phyloP scores from a whole-genome alignment of 2,797 vertebrate genomes.

The Rhinichthys osculus region DNA sequence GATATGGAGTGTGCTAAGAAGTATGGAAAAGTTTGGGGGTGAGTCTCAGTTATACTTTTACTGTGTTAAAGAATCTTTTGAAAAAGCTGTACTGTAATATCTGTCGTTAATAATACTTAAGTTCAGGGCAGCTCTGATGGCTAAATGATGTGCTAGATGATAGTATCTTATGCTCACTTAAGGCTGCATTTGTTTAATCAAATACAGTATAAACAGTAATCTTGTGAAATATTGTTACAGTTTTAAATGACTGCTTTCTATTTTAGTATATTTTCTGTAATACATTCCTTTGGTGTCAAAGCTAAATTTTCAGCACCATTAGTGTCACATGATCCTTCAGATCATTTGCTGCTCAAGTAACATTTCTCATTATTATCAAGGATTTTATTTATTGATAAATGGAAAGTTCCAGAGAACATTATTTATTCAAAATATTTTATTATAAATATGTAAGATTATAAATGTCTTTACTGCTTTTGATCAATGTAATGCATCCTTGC shows the following conservation, averaged over 20 bases:
- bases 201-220: not conserved
- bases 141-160: not conserved
- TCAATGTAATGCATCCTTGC: not conserved
- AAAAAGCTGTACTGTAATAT: not conserved
- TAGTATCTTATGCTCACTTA: not conserved
- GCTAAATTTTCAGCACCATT: not conserved
- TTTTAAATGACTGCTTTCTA: too few species aligned
- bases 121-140: not conserved
- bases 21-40: conserved; percentile 81
- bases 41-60: conserved; percentile 58
- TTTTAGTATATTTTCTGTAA: not conserved
- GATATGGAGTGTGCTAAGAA: conserved; percentile 71
- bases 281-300: not conserved
- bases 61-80: not conserved
- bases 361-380: not conserved
- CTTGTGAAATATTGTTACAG: not conserved
- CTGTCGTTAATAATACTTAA: not conserved
- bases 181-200: not conserved
- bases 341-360: not conserved
- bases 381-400: not conserved
- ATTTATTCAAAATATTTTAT: too few species aligned
- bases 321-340: not conserved
- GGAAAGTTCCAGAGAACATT: not conserved
- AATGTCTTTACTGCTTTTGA: not conserved
- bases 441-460: not conserved